Percentiles rank a stretch among this genome's conserved stretches.
Evolutionary conservation across 2,797 vertebrate species (phyloP).

Genomic region (Lepilemur septentrionalis): DNA sequence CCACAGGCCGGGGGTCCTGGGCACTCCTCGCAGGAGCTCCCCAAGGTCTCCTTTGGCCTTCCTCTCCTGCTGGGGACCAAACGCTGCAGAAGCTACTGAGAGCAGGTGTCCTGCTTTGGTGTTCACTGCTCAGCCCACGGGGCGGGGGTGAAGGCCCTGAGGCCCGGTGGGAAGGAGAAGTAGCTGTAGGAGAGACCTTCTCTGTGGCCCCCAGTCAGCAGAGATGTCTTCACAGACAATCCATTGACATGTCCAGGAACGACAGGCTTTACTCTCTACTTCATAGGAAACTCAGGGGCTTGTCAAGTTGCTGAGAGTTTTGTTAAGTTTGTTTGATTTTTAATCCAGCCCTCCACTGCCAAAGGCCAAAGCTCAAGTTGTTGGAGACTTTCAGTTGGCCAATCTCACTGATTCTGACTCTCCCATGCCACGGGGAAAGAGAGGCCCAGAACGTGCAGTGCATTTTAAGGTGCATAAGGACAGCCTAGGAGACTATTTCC

Average conservation of each 20-base stretch:
- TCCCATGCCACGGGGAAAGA: neutral
- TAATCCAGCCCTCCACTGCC: slow-evolving; percentile 17
- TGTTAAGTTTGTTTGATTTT: neutral
- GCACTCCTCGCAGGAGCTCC: neutral
- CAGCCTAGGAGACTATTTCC: neutral
- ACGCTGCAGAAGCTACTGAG: neutral
- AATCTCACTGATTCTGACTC: neutral
- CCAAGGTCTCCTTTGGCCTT: neutral
- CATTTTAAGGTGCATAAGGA: neutral
- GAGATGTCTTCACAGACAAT: slow-evolving; percentile 55
- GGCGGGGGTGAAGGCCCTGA: neutral
- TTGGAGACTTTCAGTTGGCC: neutral
- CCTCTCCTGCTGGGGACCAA: neutral
- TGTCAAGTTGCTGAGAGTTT: slow-evolving; percentile 53
- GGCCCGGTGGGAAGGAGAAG: neutral
- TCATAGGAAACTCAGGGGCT: slow-evolving; percentile 64
- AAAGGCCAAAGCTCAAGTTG: slow-evolving; percentile 10
- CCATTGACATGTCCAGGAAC: neutral
- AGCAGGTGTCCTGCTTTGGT: neutral
- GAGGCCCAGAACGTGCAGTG: neutral
- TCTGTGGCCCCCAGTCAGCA: neutral
- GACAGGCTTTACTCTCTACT: neutral
- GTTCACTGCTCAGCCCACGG: neutral
- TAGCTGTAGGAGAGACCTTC: neutral
- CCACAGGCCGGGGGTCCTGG: neutral